A percentile compares a stretch with the other conserved stretches of the same genome.
Conservation (phyloP, 2,888 invertebrate species). For the Digitonthophagus gazella region DNA sequence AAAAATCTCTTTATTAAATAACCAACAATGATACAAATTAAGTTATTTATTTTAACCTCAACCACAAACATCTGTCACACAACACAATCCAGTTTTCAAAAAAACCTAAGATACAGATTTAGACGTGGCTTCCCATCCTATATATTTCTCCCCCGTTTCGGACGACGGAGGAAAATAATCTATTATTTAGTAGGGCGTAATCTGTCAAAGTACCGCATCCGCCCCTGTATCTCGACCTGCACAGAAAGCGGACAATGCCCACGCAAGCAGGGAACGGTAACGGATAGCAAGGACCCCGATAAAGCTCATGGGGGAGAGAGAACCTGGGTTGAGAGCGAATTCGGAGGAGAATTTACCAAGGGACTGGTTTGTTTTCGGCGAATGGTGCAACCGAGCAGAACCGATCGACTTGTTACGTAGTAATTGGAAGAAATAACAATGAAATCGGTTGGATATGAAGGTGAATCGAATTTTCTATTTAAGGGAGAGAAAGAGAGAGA, state of each 20-base stretch:
- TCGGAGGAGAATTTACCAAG: neutral
- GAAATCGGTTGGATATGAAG: neutral
- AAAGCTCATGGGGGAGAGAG: neutral
- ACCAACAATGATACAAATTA: too few relatives aligned
- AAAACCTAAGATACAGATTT: neutral
- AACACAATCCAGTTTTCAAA: neutral
- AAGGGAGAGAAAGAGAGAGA: neutral
- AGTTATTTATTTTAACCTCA: too few relatives aligned
- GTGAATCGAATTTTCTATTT: neutral
- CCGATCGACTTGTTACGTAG: neutral
- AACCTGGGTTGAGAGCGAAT: neutral
- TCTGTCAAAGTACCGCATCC: conserved; percentile 46
- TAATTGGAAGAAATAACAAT: neutral
- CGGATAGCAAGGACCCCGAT: neutral
- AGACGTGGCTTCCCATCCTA: neutral
- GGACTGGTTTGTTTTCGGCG: neutral
- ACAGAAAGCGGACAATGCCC: neutral
- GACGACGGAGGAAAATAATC: conserved; percentile 35
- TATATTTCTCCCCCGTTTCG: neutral
- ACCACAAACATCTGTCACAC: neutral
- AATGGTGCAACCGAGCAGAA: neutral
- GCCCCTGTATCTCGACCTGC: conserved; percentile 42
- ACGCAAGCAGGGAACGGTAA: neutral
- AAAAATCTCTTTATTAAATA: too few relatives aligned
- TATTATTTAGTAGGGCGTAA: conserved; percentile 46